Conservation (phyloP, 2,888 invertebrate species). For the Rhynchonema sp. region DNA sequence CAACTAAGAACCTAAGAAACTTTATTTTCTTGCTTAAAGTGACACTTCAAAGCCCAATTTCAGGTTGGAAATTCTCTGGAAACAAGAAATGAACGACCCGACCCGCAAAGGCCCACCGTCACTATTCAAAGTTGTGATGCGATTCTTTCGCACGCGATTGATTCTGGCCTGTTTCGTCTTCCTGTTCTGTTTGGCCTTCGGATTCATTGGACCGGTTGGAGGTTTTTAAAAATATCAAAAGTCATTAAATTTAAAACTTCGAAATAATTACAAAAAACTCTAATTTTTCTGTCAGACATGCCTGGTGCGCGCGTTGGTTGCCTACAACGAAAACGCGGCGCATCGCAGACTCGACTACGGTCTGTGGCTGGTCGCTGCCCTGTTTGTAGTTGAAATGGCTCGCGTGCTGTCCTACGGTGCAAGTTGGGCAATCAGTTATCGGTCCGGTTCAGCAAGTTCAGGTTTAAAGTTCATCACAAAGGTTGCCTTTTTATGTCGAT, state of each 20-base stretch:
- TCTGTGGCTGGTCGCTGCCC: conserved; percentile 20
- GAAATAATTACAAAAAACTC: not conserved
- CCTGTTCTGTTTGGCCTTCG: conserved; percentile 20
- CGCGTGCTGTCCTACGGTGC: conserved; percentile 29
- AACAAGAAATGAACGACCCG: conserved; percentile 24
- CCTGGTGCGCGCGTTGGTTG: conserved; percentile 13
- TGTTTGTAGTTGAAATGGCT: conserved; percentile 25
- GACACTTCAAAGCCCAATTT: not conserved
- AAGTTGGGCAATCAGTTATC: conserved; percentile 30
- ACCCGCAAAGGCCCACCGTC: conserved; percentile 16
- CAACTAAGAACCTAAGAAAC: too few species aligned
- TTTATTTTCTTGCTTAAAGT: not conserved
- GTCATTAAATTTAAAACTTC: too few species aligned
- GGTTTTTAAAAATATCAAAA: not conserved
- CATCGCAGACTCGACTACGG: conserved; percentile 18
- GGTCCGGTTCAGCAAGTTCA: not conserved
- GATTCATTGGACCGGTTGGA: conserved; percentile 30
- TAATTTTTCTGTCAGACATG: conserved; percentile 5
- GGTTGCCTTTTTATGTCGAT: not conserved
- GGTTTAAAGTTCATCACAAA: not conserved
- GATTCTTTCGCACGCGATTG: conserved; percentile 25
- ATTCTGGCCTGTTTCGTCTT: conserved; percentile 23
- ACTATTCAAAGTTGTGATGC: conserved; percentile 17
- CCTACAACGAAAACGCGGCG: conserved; percentile 17
- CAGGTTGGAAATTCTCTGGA: conserved; percentile 30